Evolutionary conservation across 2,797 vertebrate genomes (phyloP).

Genomic region (Delichon dasypus): DNA sequence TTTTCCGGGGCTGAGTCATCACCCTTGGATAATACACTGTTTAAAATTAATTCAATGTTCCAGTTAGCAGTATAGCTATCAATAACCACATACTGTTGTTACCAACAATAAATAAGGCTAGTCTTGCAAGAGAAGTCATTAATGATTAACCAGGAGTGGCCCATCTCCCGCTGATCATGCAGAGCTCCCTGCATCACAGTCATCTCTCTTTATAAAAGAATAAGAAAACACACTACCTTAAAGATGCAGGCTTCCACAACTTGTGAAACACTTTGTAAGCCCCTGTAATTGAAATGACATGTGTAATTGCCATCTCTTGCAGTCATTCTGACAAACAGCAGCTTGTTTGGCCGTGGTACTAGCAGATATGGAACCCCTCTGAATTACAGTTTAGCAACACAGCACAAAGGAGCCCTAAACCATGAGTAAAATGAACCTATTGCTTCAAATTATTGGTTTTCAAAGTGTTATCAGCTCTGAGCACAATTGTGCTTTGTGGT

Average conservation of each 20-base stretch:
- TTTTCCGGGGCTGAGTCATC: not conserved
- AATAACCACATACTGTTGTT: not conserved
- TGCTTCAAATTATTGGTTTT: not conserved
- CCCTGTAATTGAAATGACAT: conserved; percentile 79
- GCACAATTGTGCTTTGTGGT: not conserved
- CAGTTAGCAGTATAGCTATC: not conserved
- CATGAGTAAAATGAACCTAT: not conserved
- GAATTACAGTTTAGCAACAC: not conserved
- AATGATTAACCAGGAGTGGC: conserved; percentile 2
- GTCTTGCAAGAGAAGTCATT: not conserved
- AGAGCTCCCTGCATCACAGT: not conserved
- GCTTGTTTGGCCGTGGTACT: not conserved
- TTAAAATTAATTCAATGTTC: not conserved
- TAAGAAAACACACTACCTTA: conserved; percentile 81
- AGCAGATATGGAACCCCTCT: not conserved
- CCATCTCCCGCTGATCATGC: not conserved
- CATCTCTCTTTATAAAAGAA: not conserved
- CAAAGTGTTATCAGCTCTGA: not conserved
- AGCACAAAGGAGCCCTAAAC: not conserved
- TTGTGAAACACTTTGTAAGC: conserved; percentile 85
- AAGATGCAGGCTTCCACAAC: conserved; percentile 76
- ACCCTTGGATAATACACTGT: not conserved
- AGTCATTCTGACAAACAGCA: not conserved
- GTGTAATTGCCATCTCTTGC: not conserved
- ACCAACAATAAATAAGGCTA: not conserved